Evolutionary conservation across 2,888 invertebrate genomes (phyloP).

Genomic region (Ormyrus labotus): DNA sequence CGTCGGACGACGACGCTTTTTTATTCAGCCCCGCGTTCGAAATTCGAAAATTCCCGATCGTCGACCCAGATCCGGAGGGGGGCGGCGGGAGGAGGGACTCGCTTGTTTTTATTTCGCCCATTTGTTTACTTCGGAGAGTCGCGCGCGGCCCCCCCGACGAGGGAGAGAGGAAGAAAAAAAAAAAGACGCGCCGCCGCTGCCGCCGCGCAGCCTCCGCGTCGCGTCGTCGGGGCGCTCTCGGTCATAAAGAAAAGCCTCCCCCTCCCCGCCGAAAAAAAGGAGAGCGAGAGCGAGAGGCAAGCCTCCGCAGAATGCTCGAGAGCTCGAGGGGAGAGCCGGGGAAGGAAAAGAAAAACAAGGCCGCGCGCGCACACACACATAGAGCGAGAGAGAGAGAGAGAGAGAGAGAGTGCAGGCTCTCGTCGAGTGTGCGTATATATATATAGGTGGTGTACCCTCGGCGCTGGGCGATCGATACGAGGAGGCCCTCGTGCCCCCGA

Average conservation of each 20-base stretch:
- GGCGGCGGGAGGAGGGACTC: too few species aligned
- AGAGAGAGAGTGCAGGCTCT: background rate
- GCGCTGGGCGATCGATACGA: constrained; percentile 34
- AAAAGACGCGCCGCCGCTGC: background rate
- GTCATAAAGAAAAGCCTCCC: constrained; percentile 16
- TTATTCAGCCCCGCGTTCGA: too few species aligned
- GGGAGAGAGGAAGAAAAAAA: background rate
- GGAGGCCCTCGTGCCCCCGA: constrained; percentile 49
- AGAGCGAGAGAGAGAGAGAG: background rate
- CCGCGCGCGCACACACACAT: background rate
- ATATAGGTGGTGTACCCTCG: background rate
- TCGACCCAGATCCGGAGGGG: too few species aligned
- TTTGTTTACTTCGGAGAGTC: too few species aligned
- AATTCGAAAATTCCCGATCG: too few species aligned
- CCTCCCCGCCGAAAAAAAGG: constrained; percentile 8
- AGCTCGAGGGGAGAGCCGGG: background rate
- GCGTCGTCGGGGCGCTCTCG: background rate
- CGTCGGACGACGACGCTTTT: too few species aligned
- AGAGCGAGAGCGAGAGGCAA: constrained; percentile 13
- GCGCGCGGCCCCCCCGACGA: background rate
- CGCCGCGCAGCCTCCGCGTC: background rate
- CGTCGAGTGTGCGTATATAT: background rate
- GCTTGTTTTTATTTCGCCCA: too few species aligned
- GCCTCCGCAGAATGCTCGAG: too few species aligned
- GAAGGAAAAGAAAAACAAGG: constrained; percentile 30